Evolutionary conservation across 2,797 vertebrate genomes (phyloP).

Genomic region (Cottoperca gobio): DNA sequence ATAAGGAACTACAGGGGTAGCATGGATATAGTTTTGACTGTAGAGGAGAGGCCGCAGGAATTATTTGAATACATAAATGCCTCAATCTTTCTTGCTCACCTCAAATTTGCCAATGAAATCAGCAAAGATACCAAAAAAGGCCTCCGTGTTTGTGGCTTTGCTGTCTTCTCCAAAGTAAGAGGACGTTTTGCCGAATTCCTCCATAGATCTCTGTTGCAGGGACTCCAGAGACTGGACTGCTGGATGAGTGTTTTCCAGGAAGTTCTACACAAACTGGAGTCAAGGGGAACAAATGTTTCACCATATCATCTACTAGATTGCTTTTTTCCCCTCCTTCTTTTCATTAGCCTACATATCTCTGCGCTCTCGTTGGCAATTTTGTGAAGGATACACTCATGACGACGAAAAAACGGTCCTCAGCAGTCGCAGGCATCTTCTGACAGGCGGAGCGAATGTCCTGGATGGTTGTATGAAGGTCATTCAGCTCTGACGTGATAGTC

Average conservation of each 20-base stretch:
- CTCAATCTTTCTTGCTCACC: slow-evolving; percentile 79
- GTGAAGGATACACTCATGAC: slow-evolving; percentile 95
- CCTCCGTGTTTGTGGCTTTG: slow-evolving; percentile 91
- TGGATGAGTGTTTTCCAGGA: slow-evolving; percentile 94
- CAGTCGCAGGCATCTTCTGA: slow-evolving; percentile 89
- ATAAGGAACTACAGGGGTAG: not conserved
- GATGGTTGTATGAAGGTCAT: slow-evolving; percentile 91
- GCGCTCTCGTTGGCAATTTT: not conserved
- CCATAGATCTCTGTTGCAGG: slow-evolving; percentile 92
- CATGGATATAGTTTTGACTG: not conserved
- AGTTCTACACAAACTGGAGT: slow-evolving; percentile 85
- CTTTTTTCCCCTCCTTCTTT: not conserved
- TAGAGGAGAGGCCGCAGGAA: not conserved
- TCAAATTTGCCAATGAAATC: slow-evolving; percentile 97
- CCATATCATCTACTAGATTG: not conserved
- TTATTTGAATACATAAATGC: not conserved
- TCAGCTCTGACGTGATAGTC: slow-evolving; percentile 89
- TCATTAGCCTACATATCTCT: not conserved
- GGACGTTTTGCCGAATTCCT: slow-evolving; percentile 92
- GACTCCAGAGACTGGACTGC: slow-evolving; percentile 91
- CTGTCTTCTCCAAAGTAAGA: slow-evolving; percentile 96
- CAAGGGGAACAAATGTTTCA: slow-evolving; percentile 62
- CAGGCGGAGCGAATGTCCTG: slow-evolving; percentile 93
- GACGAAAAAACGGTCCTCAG: slow-evolving; percentile 91
- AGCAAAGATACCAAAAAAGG: slow-evolving; percentile 96